Base-by-base conservation (phyloP, 2,113 vertebrate genomes). In the Vulpes vulpes region DNA sequence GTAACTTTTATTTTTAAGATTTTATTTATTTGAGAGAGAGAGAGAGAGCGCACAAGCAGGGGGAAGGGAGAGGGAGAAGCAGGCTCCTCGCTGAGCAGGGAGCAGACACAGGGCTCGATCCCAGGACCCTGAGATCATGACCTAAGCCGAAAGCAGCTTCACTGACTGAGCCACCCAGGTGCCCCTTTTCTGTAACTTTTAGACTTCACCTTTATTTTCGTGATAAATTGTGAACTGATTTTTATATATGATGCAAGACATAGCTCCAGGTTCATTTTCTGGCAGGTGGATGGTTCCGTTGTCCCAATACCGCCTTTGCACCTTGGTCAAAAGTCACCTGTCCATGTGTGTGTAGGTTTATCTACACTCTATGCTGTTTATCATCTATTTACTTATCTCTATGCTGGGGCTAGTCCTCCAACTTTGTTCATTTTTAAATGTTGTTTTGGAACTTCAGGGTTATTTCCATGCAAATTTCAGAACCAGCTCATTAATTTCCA, bases 311-410 rank as follows among this genome's bases (percentile, higher is more conserved):
- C 2, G 11, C 43, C 19, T 64, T 16, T 16, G 32, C 0, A 0
- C 32, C 16, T 55, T 11, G 11, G n/a, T 55, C 32, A 11, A 10
- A 35, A 64, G 11, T 4, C 85, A 16, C n/a, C n/a, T 32, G 22
- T 15, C 35, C 11, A 0, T 16, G 8, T 14, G 0, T 0, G 5
- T 3, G 15, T 5, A 0, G n/a, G 59, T 16, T 3, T 9, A 2
- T 3, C 55, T 9, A 22, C n/a, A 35, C 25, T 27, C 32, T 11
- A 0, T 1, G 19, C 32, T 53, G 64, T 1, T 22, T 0, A 0
- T 1, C 3, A 17, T 8, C 32, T 25, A 1, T 16, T 32, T 25
- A 11, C 79, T 62, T 8, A 11, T 62, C 82, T 19, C 27, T 10
- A 10, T 0, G 35, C 14, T 10, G 2, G 27, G 0, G 16, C 9